Conservation (phyloP, 2,888 invertebrate genomes). For the Lasioglossum marginatum region DNA sequence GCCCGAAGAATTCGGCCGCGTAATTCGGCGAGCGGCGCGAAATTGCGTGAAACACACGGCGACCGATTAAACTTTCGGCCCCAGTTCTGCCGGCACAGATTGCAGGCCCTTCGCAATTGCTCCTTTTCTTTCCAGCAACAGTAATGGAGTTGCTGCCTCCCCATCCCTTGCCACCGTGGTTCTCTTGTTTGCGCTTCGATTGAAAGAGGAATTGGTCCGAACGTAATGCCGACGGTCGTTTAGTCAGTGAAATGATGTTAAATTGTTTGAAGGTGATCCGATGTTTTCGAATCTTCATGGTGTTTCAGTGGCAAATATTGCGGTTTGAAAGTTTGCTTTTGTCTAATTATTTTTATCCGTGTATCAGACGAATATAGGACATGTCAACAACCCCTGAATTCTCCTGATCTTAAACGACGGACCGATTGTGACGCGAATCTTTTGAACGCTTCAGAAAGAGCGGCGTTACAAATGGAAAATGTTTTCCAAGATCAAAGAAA, state of each 20-base stretch:
- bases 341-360: no score
- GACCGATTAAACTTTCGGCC: constrained; percentile 30
- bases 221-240: background rate
- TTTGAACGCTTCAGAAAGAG: background rate
- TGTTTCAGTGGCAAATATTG: no score
- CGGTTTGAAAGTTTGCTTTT: no score
- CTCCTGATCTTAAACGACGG: background rate
- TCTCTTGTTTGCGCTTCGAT: background rate
- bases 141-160: background rate
- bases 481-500: background rate
- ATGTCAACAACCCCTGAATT: background rate
- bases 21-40: constrained; percentile 22
- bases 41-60: constrained; percentile 23
- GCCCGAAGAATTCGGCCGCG: constrained; percentile 28
- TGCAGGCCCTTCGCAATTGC: constrained; percentile 3
- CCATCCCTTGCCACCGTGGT: background rate
- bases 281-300: no score
- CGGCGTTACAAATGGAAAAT: background rate
- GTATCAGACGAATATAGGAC: background rate
- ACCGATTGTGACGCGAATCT: background rate
- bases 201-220: background rate
- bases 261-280: no score
- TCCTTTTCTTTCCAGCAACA: background rate
- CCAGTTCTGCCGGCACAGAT: background rate
- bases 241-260: no score